Evolutionary conservation across 2,113 vertebrate genomes (phyloP).

Genomic region (Peucedramus taeniatus): DNA sequence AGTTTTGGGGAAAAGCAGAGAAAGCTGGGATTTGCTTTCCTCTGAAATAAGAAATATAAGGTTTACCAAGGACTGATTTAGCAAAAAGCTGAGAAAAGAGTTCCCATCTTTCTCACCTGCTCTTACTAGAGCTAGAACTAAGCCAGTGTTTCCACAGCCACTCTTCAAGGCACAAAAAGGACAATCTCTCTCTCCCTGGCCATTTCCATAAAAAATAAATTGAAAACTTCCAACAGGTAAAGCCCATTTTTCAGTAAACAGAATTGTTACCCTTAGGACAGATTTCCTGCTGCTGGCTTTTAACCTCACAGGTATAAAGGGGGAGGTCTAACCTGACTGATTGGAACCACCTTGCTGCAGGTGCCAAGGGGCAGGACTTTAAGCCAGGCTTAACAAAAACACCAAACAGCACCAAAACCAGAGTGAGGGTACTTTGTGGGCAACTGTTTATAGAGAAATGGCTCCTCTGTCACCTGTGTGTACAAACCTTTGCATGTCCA

Average conservation of each 20-base stretch:
- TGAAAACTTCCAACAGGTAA: background rate
- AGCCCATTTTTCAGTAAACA: background rate
- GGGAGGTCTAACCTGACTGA: background rate
- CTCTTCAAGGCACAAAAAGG: background rate
- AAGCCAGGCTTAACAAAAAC: background rate
- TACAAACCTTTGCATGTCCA: background rate
- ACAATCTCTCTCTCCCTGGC: rapidly evolving
- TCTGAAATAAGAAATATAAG: background rate
- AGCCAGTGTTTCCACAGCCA: background rate
- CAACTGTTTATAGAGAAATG: background rate
- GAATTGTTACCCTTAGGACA: background rate
- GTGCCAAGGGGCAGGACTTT: background rate
- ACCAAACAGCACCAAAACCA: background rate
- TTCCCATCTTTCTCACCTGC: background rate
- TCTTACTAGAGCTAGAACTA: background rate
- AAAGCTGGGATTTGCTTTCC: background rate
- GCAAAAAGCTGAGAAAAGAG: background rate
- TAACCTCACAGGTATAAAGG: background rate
- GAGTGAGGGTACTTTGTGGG: background rate
- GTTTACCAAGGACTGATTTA: background rate
- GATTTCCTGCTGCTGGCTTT: background rate
- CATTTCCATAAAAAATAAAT: background rate
- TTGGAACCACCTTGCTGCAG: background rate
- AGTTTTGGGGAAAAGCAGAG: background rate
- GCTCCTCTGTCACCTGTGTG: background rate